Evolutionary conservation across 1,140 invertebrate genomes (phyloP), one percentile per base, ranked within the genome.

Genomic region (Dreissena rostriformis): DNA sequence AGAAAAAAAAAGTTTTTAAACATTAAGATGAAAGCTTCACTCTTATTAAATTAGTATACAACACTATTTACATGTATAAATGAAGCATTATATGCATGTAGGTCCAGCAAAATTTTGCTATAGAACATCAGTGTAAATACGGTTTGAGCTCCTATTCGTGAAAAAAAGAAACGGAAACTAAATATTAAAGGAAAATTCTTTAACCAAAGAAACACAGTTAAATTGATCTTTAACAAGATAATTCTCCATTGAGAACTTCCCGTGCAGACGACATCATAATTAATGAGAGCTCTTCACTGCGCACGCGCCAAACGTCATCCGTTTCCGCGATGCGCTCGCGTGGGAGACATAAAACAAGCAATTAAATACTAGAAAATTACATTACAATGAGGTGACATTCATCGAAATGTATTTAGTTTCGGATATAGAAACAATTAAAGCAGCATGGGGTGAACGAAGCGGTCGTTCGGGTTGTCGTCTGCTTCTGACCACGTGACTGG

Each of bases 321-420:
- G 72, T 74, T 74, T 74, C 72, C 72, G 72, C 72, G 57, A 74
- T 15, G 51, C 19, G 28, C 49, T 52, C 10, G 29, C n/a, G 19
- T 22, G 22, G 17, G 53, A 61, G 52, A n/a, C 57, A 61, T 61
- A 61, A 61, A 61, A 61, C 57, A 61, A 61, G 57, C 57, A 61
- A 61, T 61, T 61, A 61, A 19, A 61, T 19, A 61, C 57, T 19
- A 61, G 17, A 61, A 61, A 19, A 72, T 52, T 72, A n/a, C 28
- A 19, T 14, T 52, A n/a, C 51, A 51, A 55, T 19, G 53, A 28
- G 72, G 19, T 55, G 57, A 26, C 57, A 55, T 74, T 74, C 72
- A 74, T 74, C 28, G 72, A 74, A 74, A 74, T 26, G 72, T 74
- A 74, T 74, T 74, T 74, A 74, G 72, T 74, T 74, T 74, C 72